Conservation (phyloP, 2,113 vertebrate species). For the Nettapus auritus region DNA sequence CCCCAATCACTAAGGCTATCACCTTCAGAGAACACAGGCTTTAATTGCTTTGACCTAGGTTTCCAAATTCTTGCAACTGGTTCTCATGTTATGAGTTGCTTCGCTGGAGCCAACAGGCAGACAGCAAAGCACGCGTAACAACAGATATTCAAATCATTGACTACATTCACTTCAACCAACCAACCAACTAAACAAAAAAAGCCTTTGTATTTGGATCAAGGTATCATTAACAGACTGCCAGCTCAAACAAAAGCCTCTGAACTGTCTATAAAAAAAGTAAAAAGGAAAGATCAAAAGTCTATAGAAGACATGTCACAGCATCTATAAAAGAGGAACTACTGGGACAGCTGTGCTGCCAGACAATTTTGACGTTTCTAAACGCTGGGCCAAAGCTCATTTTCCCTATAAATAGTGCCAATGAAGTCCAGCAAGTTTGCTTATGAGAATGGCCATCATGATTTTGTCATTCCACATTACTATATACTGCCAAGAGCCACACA, state of each 20-base stretch:
- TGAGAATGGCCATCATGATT: neutral
- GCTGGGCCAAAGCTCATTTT: neutral
- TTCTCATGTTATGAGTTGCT: neutral
- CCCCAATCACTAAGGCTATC: too few relatives aligned
- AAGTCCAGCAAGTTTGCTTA: neutral
- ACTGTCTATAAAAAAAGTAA: neutral
- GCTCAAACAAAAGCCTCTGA: neutral
- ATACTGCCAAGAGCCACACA: neutral
- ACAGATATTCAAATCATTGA: neutral
- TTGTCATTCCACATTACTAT: neutral
- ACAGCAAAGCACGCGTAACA: neutral
- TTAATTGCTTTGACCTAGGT: neutral
- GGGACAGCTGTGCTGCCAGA: neutral
- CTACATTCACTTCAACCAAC: neutral
- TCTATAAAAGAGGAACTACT: neutral
- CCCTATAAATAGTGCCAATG: neutral
- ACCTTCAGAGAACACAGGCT: neutral
- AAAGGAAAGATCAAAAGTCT: neutral
- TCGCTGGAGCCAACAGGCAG: neutral
- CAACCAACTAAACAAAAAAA: neutral
- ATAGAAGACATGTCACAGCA: neutral
- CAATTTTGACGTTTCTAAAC: neutral
- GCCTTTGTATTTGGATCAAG: neutral
- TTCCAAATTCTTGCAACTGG: neutral
- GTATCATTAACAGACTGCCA: neutral